Evolutionary conservation across 2,797 vertebrate species (phyloP), one percentile per base, ranked within the genome.

Genomic region (Hippopotamyrus pictus): DNA sequence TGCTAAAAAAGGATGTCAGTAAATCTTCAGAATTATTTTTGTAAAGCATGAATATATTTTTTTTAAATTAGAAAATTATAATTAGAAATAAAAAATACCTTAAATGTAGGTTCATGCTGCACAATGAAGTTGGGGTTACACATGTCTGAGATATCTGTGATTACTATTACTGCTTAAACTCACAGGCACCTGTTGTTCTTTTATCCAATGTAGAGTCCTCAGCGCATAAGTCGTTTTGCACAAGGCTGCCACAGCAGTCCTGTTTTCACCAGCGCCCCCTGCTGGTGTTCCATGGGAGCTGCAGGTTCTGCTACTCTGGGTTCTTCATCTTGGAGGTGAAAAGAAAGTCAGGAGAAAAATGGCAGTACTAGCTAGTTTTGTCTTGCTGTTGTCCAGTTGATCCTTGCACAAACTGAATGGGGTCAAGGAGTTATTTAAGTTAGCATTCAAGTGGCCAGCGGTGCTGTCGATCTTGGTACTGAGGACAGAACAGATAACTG

Each of bases 101-200:
- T 6, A 57, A n/a, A n/a, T 57, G 54, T 57, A n/a, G 54, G 54
- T 57, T n/a, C 54, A 57, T 57, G 19, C 54, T 57, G 5, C 54
- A 57, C 54, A 57, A 57, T n/a, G 54, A 57, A 57, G 17, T 54
- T 54, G 12, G 51, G 14, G 14, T 54, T 54, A 17, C 51, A 1
- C 14, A 54, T 54, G 53, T 57, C 53, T 57, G 53, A 57, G 17
- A 19, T 19, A 69, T 76, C 92, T 90, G 90, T 54, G 5, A 22
- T 87, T 22, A 12, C 76, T 48, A 54, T 73, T 86, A 29, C 37
- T 59, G 33, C 59, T 22, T 33, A 84, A 57, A 37, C 19, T 22
- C 85, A 53, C 11, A 44, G 22, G 93, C 96, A 99, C 92, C 98
- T 98, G 94, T 98, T 99, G 94, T 99, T 98, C 92, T 99, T 98